These are phyloP conservation scores for Chrosomus eos DNA, from an alignment of 2,797 vertebrate species.

Conservation along the genomic window DNA sequence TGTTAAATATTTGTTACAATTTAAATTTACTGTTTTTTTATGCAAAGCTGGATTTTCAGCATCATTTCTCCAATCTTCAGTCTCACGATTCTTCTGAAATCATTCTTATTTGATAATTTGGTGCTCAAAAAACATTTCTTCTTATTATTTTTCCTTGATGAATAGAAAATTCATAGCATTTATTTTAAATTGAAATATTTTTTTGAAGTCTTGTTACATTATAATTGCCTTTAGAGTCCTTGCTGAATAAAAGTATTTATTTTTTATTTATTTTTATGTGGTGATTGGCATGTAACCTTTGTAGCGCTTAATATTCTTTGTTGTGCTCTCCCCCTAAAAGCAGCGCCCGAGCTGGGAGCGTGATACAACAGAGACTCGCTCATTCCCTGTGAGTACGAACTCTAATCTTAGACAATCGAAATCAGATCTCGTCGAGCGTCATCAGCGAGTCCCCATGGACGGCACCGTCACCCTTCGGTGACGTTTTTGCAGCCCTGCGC, in stretches of 20 bases:
- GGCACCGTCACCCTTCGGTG: constrained; percentile 28
- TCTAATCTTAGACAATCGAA: constrained; percentile 58
- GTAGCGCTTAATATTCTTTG: neutral
- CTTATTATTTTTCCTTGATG: neutral
- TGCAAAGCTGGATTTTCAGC: too few relatives aligned
- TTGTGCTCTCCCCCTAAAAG: constrained; percentile 8
- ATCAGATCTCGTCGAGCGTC: constrained; percentile 48
- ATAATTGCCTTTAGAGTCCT: neutral
- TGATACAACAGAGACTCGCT: constrained; percentile 23
- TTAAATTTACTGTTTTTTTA: too few relatives aligned
- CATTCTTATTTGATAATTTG: too few relatives aligned
- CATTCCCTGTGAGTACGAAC: constrained; percentile 19
- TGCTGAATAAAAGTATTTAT: neutral
- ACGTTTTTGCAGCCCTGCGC: constrained; percentile 39
- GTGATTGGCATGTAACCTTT: neutral
- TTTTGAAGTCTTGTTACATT: neutral
- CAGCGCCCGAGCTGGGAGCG: neutral
- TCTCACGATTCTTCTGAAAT: too few relatives aligned
- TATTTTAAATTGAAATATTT: neutral
- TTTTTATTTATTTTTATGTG: neutral
- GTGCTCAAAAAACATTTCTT: too few relatives aligned
- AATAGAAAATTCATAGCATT: neutral
- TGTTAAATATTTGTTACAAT: too few relatives aligned
- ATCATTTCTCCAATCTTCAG: too few relatives aligned
- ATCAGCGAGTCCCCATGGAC: constrained; percentile 23